Evolutionary conservation across 2,113 vertebrate genomes (phyloP).

Genomic region (Vireo altiloquus): DNA sequence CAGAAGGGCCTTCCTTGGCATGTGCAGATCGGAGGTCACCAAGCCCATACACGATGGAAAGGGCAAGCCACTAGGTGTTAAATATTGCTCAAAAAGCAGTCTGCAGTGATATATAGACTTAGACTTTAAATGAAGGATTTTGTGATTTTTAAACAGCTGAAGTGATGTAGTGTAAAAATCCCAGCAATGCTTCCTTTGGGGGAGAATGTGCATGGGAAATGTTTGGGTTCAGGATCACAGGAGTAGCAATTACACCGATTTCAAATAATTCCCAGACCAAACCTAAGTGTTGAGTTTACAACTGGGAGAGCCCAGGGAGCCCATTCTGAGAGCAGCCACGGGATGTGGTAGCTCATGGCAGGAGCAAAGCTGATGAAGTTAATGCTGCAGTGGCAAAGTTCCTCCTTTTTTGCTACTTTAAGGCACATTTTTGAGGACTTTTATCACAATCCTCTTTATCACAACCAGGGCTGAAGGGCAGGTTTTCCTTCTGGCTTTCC

Average conservation of each 20-base stretch:
- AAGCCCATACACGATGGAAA: background rate
- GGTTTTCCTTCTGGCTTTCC: background rate
- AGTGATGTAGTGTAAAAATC: background rate
- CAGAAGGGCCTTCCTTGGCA: constrained; percentile 38
- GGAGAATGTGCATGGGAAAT: background rate
- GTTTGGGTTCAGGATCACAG: background rate
- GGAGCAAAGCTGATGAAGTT: background rate
- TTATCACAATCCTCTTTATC: background rate
- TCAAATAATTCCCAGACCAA: background rate
- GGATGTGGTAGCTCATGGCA: background rate
- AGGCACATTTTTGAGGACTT: background rate
- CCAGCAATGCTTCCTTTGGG: background rate
- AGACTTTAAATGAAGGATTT: background rate
- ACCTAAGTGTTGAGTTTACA: background rate
- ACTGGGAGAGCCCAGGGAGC: background rate
- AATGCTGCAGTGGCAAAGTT: background rate
- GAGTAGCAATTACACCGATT: background rate
- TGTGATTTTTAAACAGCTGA: background rate
- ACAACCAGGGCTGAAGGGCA: background rate
- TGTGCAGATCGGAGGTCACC: constrained; percentile 30
- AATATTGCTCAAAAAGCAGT: background rate
- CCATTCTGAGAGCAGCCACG: background rate
- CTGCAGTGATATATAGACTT: background rate
- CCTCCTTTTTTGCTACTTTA: background rate
- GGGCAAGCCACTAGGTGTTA: background rate